These are phyloP conservation scores for Sylvia atricapilla DNA, from an alignment of 2,113 vertebrate species.

Conservation along the genomic window DNA sequence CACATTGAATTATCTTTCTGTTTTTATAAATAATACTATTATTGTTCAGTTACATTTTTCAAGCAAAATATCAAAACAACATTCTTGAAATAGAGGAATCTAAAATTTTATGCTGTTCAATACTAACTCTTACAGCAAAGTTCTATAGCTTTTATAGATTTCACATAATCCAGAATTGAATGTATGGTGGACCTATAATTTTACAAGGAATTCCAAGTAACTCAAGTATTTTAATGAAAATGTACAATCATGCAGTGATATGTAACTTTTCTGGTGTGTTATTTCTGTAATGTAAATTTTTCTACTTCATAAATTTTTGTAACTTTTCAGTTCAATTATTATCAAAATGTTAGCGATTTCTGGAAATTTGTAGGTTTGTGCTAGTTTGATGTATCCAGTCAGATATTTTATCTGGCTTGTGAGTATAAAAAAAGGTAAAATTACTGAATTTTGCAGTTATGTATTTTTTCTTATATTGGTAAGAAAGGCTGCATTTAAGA, in stretches of 20 bases:
- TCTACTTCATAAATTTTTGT: background rate
- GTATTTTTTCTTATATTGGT: background rate
- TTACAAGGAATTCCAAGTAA: background rate
- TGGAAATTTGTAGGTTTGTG: background rate
- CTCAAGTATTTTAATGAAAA: background rate
- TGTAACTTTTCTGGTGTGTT: background rate
- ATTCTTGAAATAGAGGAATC: background rate
- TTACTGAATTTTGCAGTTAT: background rate
- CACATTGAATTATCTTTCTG: background rate
- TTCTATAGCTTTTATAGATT: conserved; percentile 1
- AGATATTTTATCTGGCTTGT: background rate
- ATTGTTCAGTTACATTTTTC: conserved; percentile 13
- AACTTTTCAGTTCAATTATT: background rate
- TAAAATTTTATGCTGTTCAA: background rate
- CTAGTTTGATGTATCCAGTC: background rate
- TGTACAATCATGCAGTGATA: background rate
- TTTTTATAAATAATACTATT: conserved; percentile 22
- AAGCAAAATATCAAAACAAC: conserved; percentile 21
- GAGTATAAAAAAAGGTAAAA: background rate
- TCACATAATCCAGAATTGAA: background rate
- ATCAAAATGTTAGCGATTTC: background rate
- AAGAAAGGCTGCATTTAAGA: background rate
- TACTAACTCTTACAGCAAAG: background rate
- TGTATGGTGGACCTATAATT: background rate
- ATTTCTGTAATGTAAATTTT: background rate